phyloP scores from a whole-genome alignment of 2,888 invertebrate species.

The Mythimna lalbum region DNA sequence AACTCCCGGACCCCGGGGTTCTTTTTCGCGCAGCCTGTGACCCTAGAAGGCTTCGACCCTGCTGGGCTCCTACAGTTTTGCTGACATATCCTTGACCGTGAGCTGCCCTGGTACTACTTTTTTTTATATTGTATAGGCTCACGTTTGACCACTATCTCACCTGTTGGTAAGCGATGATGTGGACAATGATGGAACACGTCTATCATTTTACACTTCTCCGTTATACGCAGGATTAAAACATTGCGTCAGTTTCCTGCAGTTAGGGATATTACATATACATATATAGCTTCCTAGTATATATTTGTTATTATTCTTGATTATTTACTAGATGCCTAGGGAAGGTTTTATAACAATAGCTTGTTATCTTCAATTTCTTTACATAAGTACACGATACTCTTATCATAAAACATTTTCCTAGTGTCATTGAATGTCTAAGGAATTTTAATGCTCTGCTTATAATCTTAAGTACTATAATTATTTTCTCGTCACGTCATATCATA shows the following conservation, averaged over 20 bases:
- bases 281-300: neutral
- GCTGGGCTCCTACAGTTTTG: no score
- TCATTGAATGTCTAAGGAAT: slow-evolving; percentile 53
- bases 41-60: no score
- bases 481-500: slow-evolving; percentile 25
- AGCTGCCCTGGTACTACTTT: no score
- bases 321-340: neutral
- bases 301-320: neutral
- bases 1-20: no score
- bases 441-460: slow-evolving; percentile 38
- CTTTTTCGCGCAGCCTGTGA: no score
- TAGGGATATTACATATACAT: neutral
- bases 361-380: slow-evolving; percentile 16
- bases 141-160: no score
- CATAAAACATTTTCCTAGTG: slow-evolving; percentile 17
- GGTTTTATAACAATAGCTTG: neutral
- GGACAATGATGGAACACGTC: no score
- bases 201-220: no score
- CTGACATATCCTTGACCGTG: no score
- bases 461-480: slow-evolving; percentile 25
- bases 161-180: no score
- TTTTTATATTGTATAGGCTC: no score
- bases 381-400: slow-evolving; percentile 28
- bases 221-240: neutral
- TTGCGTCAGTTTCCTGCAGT: neutral